Evolutionary conservation across 2,797 vertebrate genomes (phyloP), one percentile per base, ranked within the genome.

Genomic region (Toxotes lorentzi): DNA sequence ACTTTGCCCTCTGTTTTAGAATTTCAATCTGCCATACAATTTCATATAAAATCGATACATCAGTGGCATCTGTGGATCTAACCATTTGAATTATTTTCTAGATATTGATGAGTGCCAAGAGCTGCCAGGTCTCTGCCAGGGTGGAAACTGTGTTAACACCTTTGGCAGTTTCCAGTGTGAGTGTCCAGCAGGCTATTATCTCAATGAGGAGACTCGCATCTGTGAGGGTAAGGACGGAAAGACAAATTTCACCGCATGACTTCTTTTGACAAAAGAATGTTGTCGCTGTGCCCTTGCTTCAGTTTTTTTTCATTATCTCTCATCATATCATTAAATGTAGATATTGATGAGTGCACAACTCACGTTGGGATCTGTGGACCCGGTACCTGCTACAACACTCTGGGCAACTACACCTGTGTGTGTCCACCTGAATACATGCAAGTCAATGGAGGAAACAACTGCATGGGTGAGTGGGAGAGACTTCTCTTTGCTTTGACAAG

Each of bases 111-210:
- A 99, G 84, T 99, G 97, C 89, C 97, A 97, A 91, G 97, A 99
- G 83, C 94, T 99, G 62, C 97, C 97, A 0, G 97, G 97, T 12
- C 95, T 99, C 67, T 99, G 97, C 88, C 97, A 97, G 81, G 97
- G 97, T 0, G 97, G 97, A 14, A 95, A 97, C 85, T 99, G 97
- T 0, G 94, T 97, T 27, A 99, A 99, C 89, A 98, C 96, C 2
- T 99, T 99, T 4, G 97, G 97, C 74, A 99, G 97, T 86, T 99
- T 99, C 94, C 97, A 97, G 93, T 99, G 98, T 0, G 95, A 97
- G 61, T 99, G 97, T 76, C 97, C 96, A 1, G 89, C 95, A 0
- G 98, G 97, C n/a, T 98, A 97, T 88, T 97, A 97, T 87, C 96
- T 99, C 63, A 97, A 95, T 0, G 96, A 96, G 84, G 96, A 96